phyloP scores from a whole-genome alignment of 1,140 invertebrate species.

The Drosophila asahinai region DNA sequence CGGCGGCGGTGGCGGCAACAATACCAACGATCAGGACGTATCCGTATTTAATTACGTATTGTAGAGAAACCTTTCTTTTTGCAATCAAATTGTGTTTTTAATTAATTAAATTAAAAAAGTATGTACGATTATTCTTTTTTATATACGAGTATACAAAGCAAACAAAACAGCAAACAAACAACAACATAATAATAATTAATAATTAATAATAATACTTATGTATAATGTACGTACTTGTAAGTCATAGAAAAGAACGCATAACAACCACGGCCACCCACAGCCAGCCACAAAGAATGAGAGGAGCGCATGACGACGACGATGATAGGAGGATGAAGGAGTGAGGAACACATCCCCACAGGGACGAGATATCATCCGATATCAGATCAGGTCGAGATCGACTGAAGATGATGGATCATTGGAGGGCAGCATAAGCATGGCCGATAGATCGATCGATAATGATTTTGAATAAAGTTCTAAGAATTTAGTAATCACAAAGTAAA shows the following conservation, averaged over 20 bases:
- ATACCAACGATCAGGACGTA: conserved; percentile 83
- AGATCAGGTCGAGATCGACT: conserved; percentile 30
- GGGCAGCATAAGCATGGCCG: conserved; percentile 46
- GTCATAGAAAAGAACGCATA: conserved; percentile 44
- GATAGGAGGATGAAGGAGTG: background rate
- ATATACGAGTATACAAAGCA: conserved; percentile 82
- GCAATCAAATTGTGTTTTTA: conserved; percentile 85
- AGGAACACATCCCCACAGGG: conserved; percentile 28
- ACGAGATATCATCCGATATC: conserved; percentile 19
- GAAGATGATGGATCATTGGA: background rate
- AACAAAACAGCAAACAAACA: conserved; percentile 51
- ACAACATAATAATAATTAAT: conserved; percentile 62
- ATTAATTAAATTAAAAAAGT: conserved; percentile 75
- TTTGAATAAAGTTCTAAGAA: conserved; percentile 85
- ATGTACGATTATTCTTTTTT: conserved; percentile 81
- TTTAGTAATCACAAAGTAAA: conserved; percentile 84
- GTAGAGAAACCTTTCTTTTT: conserved; percentile 80
- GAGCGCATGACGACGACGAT: background rate
- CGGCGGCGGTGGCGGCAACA: conserved; percentile 62
- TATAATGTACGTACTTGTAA: conserved; percentile 60
- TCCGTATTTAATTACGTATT: conserved; percentile 85
- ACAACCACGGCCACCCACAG: conserved; percentile 9
- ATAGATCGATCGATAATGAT: conserved; percentile 55
- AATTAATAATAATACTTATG: conserved; percentile 55
- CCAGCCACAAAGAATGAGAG: conserved; percentile 18